Evolutionary conservation across 2,797 vertebrate genomes (phyloP), one percentile per base, ranked within the genome.

Genomic region (Propithecus perrieri): DNA sequence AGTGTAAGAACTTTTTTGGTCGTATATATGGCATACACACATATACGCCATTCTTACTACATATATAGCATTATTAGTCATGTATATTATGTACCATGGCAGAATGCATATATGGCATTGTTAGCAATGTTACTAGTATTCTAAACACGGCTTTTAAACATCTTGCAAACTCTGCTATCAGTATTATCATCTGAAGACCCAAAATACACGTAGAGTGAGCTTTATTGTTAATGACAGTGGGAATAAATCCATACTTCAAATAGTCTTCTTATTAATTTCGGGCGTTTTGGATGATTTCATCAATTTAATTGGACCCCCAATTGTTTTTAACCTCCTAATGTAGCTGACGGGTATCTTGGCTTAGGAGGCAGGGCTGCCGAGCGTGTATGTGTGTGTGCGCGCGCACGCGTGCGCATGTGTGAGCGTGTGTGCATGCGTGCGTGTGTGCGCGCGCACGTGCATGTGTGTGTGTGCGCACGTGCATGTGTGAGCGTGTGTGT

Each of bases 211-310:
- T 6, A 14, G 46, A 12, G 17, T 9, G 28, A 17, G 13, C 61
- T 4, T 14, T 7, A 0, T 7, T 50, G 14, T 38, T n/a, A 22
- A 17, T 0, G 13, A 22, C 7, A 1, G 7, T 30, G 11, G 3
- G 33, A 4, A 2, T 8, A 4, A 28, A 24, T 14, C 65, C 30
- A 0, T 17, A 4, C 4, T 18, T 48, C 59, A 12, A 4, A 33
- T 11, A 28, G 50, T 43, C 15, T 26, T 13, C 48, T 30, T 9
- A 1, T 6, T 10, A 5, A 28, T 57, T 15, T 74, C 57, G 12
- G 28, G 7, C 6, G 13, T 69, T 33, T 28, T 9, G 11, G 26
- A 2, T 59, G 48, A 30, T 28, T 24, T 50, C 48, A 18, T 48
- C 59, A 2, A 9, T 46, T 30, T 11, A 5, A 41, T 26, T 67